These are phyloP conservation scores for Tachycineta bicolor DNA, from an alignment of 2,113 vertebrate genomes.

Conservation along the genomic window DNA sequence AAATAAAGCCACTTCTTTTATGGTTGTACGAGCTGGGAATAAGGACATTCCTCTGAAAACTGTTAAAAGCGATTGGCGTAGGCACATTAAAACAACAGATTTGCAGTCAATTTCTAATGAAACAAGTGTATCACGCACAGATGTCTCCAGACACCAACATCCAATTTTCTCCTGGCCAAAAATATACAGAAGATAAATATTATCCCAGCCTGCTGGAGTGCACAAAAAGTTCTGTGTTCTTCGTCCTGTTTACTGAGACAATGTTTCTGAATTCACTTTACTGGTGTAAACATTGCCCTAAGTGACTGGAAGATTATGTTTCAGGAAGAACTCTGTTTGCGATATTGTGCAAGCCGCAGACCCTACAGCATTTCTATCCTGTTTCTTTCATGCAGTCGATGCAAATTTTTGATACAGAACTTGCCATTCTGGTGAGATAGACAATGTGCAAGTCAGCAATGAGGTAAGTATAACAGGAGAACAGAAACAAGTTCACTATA, in stretches of 20 bases:
- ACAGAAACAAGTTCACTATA: not conserved
- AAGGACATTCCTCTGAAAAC: not conserved
- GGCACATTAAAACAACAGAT: slow-evolving; percentile 19
- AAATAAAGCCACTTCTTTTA: slow-evolving; percentile 6
- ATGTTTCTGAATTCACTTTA: slow-evolving; percentile 28
- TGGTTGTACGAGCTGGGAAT: not conserved
- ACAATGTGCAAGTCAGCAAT: not conserved
- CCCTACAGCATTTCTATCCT: not conserved
- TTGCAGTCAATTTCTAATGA: not conserved
- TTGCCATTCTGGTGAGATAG: not conserved
- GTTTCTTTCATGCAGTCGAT: not conserved
- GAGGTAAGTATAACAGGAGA: not conserved
- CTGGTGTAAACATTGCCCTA: slow-evolving; percentile 40
- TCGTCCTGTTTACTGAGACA: slow-evolving; percentile 33
- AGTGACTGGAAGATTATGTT: not conserved
- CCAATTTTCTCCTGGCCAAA: slow-evolving; percentile 38
- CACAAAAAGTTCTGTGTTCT: slow-evolving; percentile 38
- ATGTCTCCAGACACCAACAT: slow-evolving; percentile 36
- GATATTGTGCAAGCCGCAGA: not conserved
- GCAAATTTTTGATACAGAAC: not conserved
- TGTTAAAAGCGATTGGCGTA: slow-evolving; percentile 15
- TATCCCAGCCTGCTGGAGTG: not conserved
- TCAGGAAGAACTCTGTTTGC: not conserved
- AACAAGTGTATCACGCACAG: slow-evolving; percentile 37
- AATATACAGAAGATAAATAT: slow-evolving; percentile 54